Conservation (phyloP, 2,113 vertebrate genomes). For the Eclectus roratus region DNA sequence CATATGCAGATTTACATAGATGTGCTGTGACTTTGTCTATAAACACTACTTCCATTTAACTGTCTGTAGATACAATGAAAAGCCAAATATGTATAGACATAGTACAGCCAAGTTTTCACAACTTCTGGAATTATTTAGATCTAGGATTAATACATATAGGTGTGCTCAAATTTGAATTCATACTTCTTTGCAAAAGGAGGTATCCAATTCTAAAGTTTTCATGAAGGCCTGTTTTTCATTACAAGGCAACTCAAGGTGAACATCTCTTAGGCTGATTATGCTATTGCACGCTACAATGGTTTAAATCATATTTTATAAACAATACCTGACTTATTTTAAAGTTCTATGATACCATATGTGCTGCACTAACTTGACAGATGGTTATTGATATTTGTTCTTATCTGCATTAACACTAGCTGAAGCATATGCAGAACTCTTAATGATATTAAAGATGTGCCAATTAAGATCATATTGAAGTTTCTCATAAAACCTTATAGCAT, state of each 20-base stretch:
- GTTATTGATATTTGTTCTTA: slow-evolving; percentile 71
- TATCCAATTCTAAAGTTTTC: neutral
- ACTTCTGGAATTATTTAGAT: neutral
- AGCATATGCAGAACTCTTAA: slow-evolving; percentile 71
- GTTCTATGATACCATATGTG: slow-evolving; percentile 66
- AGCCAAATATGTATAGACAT: neutral
- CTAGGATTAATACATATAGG: neutral
- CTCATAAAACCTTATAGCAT: slow-evolving; percentile 44
- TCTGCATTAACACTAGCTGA: slow-evolving; percentile 69
- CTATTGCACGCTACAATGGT: neutral
- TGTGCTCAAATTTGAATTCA: neutral
- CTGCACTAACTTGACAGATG: slow-evolving; percentile 67
- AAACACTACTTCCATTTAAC: neutral
- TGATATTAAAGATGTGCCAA: slow-evolving; percentile 68
- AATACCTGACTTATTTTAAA: slow-evolving; percentile 65
- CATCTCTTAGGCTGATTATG: neutral
- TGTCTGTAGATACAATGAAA: neutral
- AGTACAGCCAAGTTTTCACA: neutral
- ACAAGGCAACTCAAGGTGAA: slow-evolving; percentile 45
- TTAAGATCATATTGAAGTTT: slow-evolving; percentile 66
- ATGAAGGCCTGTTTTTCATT: neutral
- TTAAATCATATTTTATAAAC: slow-evolving; percentile 54
- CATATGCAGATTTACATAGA: neutral
- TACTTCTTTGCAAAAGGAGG: neutral
- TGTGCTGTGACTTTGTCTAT: neutral